Percentiles rank a stretch among this genome's conserved stretches.
phyloP scores from a whole-genome alignment of 2,888 invertebrate genomes.

The Chrysodeixis includens region DNA sequence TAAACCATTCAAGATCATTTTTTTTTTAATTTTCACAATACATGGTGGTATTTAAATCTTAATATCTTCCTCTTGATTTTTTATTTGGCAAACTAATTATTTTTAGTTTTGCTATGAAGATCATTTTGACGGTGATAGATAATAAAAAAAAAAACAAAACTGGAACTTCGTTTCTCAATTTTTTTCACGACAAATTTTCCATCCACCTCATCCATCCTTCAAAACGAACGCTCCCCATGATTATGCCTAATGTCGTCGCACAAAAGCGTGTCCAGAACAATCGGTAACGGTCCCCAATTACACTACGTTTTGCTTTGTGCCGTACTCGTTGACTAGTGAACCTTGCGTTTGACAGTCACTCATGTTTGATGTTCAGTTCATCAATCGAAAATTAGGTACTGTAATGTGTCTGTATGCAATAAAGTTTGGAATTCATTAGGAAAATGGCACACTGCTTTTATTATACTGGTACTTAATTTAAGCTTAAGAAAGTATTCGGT shows the following conservation, averaged over 20 bases:
- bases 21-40: too few relatives aligned
- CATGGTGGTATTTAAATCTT: too few relatives aligned
- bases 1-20: too few relatives aligned
- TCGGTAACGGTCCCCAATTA: slow-evolving; percentile 28
- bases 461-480: neutral
- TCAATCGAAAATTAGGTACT: slow-evolving; percentile 13
- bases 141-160: too few relatives aligned
- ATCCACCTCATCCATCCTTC: neutral
- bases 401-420: neutral
- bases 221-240: neutral
- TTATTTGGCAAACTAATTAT: too few relatives aligned
- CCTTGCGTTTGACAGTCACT: slow-evolving; percentile 36
- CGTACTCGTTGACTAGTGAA: slow-evolving; percentile 8
- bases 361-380: slow-evolving; percentile 22
- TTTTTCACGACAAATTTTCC: neutral
- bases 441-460: neutral
- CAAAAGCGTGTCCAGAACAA: slow-evolving; percentile 29
- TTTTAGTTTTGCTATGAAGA: too few relatives aligned
- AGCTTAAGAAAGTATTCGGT: too few relatives aligned
- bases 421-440: neutral
- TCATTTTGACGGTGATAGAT: too few relatives aligned
- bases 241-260: slow-evolving; percentile 1
- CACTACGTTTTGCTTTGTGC: slow-evolving; percentile 32
- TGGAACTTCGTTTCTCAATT: neutral
- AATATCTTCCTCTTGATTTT: too few relatives aligned